Percentiles rank a stretch among this genome's conserved stretches.
Conservation (phyloP, 2,113 vertebrate genomes). For the Phalacrocorax aristotelis region DNA sequence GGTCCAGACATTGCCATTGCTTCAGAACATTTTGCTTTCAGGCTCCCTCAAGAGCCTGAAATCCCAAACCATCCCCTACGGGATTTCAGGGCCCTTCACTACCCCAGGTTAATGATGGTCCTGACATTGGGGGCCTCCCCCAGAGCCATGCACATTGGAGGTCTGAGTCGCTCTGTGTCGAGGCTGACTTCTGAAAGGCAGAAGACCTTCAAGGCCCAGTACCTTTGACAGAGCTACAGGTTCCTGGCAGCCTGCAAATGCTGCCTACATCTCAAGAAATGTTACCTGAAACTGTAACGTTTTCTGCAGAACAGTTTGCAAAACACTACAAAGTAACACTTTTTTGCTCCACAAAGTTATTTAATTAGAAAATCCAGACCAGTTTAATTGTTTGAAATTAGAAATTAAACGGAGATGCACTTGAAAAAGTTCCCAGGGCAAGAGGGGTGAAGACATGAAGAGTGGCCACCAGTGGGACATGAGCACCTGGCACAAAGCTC, state of each 20-base stretch:
- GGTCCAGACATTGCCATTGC: background rate
- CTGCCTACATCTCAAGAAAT: background rate
- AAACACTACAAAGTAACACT: background rate
- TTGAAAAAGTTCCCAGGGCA: background rate
- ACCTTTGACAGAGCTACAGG: background rate
- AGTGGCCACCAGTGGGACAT: background rate
- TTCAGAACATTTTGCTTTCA: background rate
- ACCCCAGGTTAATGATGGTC: background rate
- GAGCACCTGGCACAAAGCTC: background rate
- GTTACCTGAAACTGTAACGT: background rate
- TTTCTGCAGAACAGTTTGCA: background rate
- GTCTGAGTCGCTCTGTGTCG: fast-evolving
- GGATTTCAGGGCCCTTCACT: background rate
- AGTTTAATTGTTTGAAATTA: background rate
- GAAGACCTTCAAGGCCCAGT: background rate
- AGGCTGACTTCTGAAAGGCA: background rate
- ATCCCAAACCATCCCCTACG: fast-evolving
- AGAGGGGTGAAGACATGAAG: background rate
- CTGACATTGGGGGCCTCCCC: fast-evolving
- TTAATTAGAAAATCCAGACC: background rate
- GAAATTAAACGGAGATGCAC: background rate
- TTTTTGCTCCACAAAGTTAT: no score
- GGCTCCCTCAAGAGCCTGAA: background rate
- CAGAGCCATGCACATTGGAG: background rate
- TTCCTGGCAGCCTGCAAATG: background rate